phyloP scores from a whole-genome alignment of 2,797 vertebrate genomes.

The Chanos chanos region DNA sequence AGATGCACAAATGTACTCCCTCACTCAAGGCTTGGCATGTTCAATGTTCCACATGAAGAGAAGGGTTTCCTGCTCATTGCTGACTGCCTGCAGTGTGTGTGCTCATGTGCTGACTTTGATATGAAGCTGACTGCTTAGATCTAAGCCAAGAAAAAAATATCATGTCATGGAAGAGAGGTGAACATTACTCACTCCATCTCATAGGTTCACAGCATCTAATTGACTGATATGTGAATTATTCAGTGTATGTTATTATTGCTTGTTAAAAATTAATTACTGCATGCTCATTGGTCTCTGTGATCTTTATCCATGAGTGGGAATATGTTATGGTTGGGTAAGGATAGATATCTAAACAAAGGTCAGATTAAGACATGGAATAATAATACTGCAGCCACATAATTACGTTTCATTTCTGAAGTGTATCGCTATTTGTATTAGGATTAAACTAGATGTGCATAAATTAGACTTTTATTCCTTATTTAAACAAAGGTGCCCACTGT shows the following conservation, averaged over 20 bases:
- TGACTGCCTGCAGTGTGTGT: neutral
- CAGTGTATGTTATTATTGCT: constrained; percentile 54
- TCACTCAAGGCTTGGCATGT: constrained; percentile 15
- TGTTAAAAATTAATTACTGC: constrained; percentile 53
- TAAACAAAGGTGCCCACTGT: neutral
- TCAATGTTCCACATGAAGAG: neutral
- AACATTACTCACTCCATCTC: no score
- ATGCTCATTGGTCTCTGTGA: constrained; percentile 45
- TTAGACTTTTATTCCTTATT: neutral
- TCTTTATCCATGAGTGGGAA: no score
- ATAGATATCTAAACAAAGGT: no score
- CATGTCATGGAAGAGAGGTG: no score
- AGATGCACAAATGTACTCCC: constrained; percentile 19
- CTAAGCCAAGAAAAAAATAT: no score
- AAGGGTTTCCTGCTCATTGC: neutral
- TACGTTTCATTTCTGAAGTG: no score
- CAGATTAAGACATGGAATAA: no score
- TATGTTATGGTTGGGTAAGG: no score
- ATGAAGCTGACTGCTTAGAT: constrained; percentile 8
- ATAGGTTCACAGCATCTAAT: constrained; percentile 49
- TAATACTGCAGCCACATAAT: no score
- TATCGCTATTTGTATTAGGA: no score
- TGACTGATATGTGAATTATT: constrained; percentile 57
- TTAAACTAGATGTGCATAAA: no score
- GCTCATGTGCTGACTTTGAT: neutral